Base-by-base conservation (phyloP, 1,140 invertebrate species). In the Cyclina sinensis region DNA sequence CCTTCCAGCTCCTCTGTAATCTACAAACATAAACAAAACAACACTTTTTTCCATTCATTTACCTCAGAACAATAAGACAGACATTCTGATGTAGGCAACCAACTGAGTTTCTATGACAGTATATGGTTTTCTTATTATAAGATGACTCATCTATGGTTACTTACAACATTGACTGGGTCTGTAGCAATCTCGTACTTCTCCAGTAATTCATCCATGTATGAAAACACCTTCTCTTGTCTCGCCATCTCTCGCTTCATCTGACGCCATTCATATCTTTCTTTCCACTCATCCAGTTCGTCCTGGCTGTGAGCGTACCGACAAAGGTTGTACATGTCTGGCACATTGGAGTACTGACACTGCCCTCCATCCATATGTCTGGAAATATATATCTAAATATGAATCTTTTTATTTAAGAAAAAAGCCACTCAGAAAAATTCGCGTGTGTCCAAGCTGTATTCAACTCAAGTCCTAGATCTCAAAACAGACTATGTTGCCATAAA, bases 201-300 rank as follows among this genome's bases (percentile, higher is more conserved):
- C n/a, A 93, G 76, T 18, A 95, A 90, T 51, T 92, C 70, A 78
- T 94, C 94, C 92, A 93, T 94, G 89, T 94, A 94, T 5, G 94
- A 95, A 89, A 94, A 94, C 24, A 95, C 92, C 21, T 93, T 90
- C 73, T 94, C 92, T 65, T 94, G 91, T 27, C 91, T 89, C 5
- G 94, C 94, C 88, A 94, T 92, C 0, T 92, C 88, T 27, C 92
- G 85, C 84, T 95, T 95, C 92, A 94, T 92, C 80, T 92, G 90
- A 43, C 94, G 88, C 94, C 94, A 95, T 74, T 94, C 92, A 74
- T 88, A 92, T 21, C 94, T 68, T 74, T 94, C 94, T 43, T 87
- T 86, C 94, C 94, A 95, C 86, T 95, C 94, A 65, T 95, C 94
- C 57, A 95, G 86, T 83, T 95, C 94, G 79, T 94, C 92, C 74